A percentile compares a stretch with the other conserved stretches of the same genome.
phyloP scores from a whole-genome alignment of 2,888 invertebrate species.

The Crepidodera aurea region DNA sequence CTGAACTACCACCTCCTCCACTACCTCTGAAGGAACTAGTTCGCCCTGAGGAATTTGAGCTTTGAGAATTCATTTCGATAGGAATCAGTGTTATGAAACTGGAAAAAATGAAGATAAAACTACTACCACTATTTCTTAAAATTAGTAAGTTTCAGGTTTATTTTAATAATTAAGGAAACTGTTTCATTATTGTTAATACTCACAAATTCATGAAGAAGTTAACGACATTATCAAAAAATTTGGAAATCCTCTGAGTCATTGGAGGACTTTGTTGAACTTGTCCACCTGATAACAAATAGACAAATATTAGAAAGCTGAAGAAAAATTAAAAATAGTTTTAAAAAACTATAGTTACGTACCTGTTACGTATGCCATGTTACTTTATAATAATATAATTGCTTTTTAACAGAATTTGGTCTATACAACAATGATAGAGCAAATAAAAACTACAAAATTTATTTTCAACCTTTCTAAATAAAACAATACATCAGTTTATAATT shows the following conservation, averaged over 20 bases:
- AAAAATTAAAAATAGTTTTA: background rate
- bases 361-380: constrained; percentile 44
- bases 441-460: background rate
- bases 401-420: background rate
- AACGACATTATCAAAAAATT: constrained; percentile 65
- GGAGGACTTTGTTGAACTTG: constrained; percentile 63
- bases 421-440: background rate
- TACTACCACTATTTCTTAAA: too few species aligned
- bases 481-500: constrained; percentile 6
- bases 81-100: constrained; percentile 55
- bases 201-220: constrained; percentile 67
- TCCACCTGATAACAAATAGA: constrained; percentile 62
- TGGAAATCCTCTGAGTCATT: constrained; percentile 62
- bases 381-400: background rate
- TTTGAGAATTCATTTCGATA: constrained; percentile 44
- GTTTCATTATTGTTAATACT: too few species aligned
- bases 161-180: too few species aligned
- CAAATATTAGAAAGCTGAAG: constrained; percentile 11
- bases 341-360: constrained; percentile 32
- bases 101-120: too few species aligned
- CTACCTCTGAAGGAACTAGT: constrained; percentile 46
- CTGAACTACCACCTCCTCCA: constrained; percentile 20
- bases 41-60: constrained; percentile 40
- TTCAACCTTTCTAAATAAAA: background rate
- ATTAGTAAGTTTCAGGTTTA: too few species aligned